Base-by-base conservation (phyloP, 2,113 vertebrate genomes). In the Ammodytes marinus region DNA sequence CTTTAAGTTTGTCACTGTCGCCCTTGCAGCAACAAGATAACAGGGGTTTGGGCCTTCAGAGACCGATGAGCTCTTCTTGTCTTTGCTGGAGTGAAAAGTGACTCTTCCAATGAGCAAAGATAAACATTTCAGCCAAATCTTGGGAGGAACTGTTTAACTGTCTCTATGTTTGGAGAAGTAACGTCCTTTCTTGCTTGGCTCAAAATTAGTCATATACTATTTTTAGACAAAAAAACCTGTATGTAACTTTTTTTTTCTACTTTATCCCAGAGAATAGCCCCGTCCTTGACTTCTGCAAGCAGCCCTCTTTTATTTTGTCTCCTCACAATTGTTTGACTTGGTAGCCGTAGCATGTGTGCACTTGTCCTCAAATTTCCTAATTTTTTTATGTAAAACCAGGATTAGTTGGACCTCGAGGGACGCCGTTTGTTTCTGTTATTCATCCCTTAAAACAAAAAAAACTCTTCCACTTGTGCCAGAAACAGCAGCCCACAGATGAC, bases 381-480 rank as follows among this genome's bases (percentile, higher is more conserved):
- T 65, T 74, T 85, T 84, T 88, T 82, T 80, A 90, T 91, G 91
- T 60, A 89, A 92, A 92, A 78, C 82, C 53, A 42, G 87, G 87
- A 91, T 92, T 84, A 89, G 69, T 84, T 17, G 76, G 84, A 85
- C 85, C 84, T 83, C 17, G 35, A 85, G 74, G 75, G 88, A 86
- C 58, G 0, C 72, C 65, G 69, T 88, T 88, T 86, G 80, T 86
- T 88, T 84, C 79, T 85, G 64, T 76, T 50, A 77, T 87, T 91
- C 78, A 84, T 74, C 49, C 17, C 4, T 1, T 80, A 83, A 88
- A 89, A 77, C 85, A 80, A 88, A 77, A 86, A 80, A 88, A 84
- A 37, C 52, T 58, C 69, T 39, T 60, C 67, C 49, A 27, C 61
- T 1, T 19, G 6, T 80, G 88, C 75, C 84, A 79, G 75, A 80